phyloP scores from a whole-genome alignment of 2,888 invertebrate genomes.

The Sesia bembeciformis region DNA sequence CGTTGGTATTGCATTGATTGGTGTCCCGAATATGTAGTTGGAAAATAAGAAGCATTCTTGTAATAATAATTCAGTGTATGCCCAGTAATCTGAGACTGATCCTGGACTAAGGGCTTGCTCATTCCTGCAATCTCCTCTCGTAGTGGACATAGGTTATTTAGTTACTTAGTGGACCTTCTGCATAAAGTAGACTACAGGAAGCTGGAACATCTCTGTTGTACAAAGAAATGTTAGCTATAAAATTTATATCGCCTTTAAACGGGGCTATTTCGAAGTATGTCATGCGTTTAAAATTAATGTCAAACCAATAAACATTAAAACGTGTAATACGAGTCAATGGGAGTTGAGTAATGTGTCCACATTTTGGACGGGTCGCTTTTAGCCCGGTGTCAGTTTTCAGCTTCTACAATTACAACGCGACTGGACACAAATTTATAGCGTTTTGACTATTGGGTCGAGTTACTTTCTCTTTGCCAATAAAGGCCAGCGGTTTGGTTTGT shows the following conservation, averaged over 20 bases:
- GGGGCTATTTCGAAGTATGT: constrained; percentile 1
- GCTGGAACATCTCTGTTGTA: too few relatives aligned
- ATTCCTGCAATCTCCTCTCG: too few relatives aligned
- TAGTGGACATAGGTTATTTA: too few relatives aligned
- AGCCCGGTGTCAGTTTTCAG: constrained; percentile 30
- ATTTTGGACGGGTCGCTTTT: constrained; percentile 53
- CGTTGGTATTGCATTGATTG: too few relatives aligned
- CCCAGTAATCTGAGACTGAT: too few relatives aligned
- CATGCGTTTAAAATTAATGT: constrained; percentile 1
- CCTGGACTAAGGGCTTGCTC: too few relatives aligned
- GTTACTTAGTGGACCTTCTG: too few relatives aligned
- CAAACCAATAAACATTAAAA: background rate
- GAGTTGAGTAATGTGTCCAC: constrained; percentile 28
- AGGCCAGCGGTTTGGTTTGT: background rate
- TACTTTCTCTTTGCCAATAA: background rate
- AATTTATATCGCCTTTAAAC: constrained; percentile 3
- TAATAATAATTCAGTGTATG: too few relatives aligned
- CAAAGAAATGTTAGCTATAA: background rate
- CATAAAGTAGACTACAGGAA: too few relatives aligned
- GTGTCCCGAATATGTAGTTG: too few relatives aligned
- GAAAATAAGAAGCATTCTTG: too few relatives aligned
- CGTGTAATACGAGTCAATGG: constrained; percentile 29
- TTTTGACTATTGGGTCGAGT: constrained; percentile 7
- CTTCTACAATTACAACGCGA: constrained; percentile 6
- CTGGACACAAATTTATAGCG: constrained; percentile 10